Base-by-base conservation (phyloP, 2,113 vertebrate genomes). In the Danionella cerebrum region DNA sequence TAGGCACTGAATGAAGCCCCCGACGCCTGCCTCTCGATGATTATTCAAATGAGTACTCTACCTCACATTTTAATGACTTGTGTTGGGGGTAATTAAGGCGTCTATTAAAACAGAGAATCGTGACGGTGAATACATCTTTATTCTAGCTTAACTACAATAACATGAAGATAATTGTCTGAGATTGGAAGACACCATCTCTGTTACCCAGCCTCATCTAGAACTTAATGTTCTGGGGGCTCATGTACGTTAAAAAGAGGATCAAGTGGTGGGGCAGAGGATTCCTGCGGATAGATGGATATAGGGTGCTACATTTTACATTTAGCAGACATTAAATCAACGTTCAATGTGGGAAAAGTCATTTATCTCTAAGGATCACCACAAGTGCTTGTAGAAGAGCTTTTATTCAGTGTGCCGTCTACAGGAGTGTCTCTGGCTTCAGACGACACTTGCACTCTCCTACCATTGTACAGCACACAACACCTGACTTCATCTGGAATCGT, bases 91-190 rank as follows among this genome's bases (percentile, higher is more conserved):
- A 57, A 58, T 58, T 68, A 68, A 58, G 52, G 54, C 39, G 39
- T 58, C 52, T 36, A 44, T 57, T 55, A 68, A 58, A 68, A 68
- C 48, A 38, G 44, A 29, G 42, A 47, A 31, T 57, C 65, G 65
- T 68, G 18, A 39, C 7, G n/a, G 50, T 48, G 54, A 50, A 54
- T 59, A 54, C 31, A 54, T 57, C 22, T 59, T 69, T 33, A 50
- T 58, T 59, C 36, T 48, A 19, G 57, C 21, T 50, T 69, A 59
- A 69, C 36, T 24, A 60, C 53, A 69, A 60, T 69, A 69, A 39
- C 54, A 69, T 60, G 51, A 50, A 59, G 67, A 69, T 69, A 69
- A 69, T 69, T 69, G 67, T 35, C 42, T 38, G 21, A 48, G 67
- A 69, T 60, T 58, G 60, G 57, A 59, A 59, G 67, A 69, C 55